Evolutionary conservation across 1,140 invertebrate genomes (phyloP), one percentile per base, ranked within the genome.

Genomic region (Aphelenchoides besseyi): DNA sequence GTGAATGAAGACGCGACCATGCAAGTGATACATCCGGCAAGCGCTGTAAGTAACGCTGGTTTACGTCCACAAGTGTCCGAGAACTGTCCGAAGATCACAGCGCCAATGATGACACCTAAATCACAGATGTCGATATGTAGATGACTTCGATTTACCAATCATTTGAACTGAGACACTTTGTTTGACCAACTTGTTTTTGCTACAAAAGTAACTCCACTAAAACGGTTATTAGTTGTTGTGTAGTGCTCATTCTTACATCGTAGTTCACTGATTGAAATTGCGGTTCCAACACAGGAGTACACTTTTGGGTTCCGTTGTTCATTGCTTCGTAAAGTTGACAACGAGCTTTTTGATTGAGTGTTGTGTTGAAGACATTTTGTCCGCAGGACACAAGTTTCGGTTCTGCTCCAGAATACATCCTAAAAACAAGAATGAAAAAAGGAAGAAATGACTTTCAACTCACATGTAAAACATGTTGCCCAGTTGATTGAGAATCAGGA

Each of bases 1-100:
- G 76, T 69, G 67, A 78, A 78, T 3, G 74, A 81, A 18, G 74
- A 53, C 30, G 57, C 74, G 2, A 78, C 16, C 74, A 80, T 77
- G 16, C 23, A 74, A 28, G 53, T n/a, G 30, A 78, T 66, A 54
- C 78, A 80, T 8, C 33, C 18, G 3, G 70, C 52, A 9, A 78
- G n/a, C n/a, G 74, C 74, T 12, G 69, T 66, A 3, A 80, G 16
- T 78, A 78, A 74, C n/a, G 33, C 67, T 29, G 26, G 23, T 29
- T 69, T 69, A 70, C 68, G 63, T 16, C 68, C 68, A 30, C 16
- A 71, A 33, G n/a, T 12, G 33, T 70, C 68, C 12, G 69, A 73
- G 1, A 69, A 12, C 68, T 72, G 69, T 0, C 68, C 68, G 69
- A n/a, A n/a, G 30, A 72, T 32, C 8, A 70, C 35, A 16, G 68